These are phyloP conservation scores for Poecilobothrus nobilitatus DNA, from an alignment of 2,888 invertebrate genomes.

Conservation along the genomic window DNA sequence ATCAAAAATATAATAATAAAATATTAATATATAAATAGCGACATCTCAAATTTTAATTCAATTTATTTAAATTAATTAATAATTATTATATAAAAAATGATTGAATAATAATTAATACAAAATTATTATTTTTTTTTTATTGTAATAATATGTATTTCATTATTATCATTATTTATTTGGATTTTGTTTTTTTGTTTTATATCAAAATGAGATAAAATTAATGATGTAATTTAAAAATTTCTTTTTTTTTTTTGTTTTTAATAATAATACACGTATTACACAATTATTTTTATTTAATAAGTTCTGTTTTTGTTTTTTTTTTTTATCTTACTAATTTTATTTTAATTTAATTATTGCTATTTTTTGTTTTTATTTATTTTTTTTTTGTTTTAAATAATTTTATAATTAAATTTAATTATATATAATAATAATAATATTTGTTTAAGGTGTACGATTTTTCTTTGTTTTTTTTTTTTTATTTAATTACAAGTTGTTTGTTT, in stretches of 20 bases:
- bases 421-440: neutral
- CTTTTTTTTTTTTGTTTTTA: neutral
- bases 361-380: neutral
- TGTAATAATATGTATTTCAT: neutral
- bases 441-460: neutral
- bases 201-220: slow-evolving; percentile 1
- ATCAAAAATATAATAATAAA: neutral
- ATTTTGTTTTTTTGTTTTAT: neutral
- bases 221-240: neutral
- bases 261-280: neutral
- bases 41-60: neutral
- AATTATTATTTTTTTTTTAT: neutral
- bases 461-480: too few species aligned
- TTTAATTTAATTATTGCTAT: slow-evolving; percentile 2
- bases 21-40: neutral
- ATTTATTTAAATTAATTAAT: neutral
- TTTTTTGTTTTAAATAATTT: neutral
- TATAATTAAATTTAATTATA: neutral
- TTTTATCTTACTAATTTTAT: neutral
- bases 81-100: too few species aligned
- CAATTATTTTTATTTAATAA: neutral
- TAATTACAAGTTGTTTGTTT: too few species aligned
- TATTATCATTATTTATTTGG: neutral
- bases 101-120: too few species aligned
- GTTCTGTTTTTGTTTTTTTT: neutral